Evolutionary conservation across 1,140 invertebrate genomes (phyloP), one percentile per base, ranked within the genome.

Genomic region (Drosophila sproati): DNA sequence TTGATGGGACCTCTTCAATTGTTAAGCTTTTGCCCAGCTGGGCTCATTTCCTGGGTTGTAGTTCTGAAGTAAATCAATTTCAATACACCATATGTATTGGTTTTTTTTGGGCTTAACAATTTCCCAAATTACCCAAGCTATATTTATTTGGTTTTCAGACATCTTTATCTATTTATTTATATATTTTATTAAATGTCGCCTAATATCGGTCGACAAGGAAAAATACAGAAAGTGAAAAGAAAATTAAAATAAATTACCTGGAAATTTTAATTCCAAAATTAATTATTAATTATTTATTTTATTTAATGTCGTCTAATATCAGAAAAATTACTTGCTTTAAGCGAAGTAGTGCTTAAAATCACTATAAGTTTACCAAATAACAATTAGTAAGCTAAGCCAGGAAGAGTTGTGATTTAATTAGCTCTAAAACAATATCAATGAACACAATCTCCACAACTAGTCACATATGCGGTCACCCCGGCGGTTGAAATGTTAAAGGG

Each of bases 91-190:
- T 81, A 82, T 82, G 73, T 85, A 77, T 70, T 68, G 63, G 54
- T 34, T 79, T 61, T 81, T 77, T 74, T 66, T 28, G 72, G 64
- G 52, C 76, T 20, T 82, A 77, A 73, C 85, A 83, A 88, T 85
- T 88, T 89, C 54, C 52, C 61, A 88, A 88, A 88, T 85, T 89
- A 76, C 60, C 80, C 74, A 54, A 60, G 70, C 59, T 62, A 67
- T 81, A 70, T 73, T 74, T 52, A 57, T 78, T 62, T 73, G 4
- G 4, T 28, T 51, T 52, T 45, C 47, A 63, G 73, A 59, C 78
- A 80, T 74, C 85, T 75, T 71, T 74, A 75, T 77, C 20, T 20
- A 1, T 20, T 1, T 20, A 20, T 20, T 20, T 20, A 20, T 20
- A 1, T 20, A 20, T 20, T 20, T 20, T 20, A 20, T 20, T 1